These are phyloP conservation scores for Falco punctatus DNA, from an alignment of 2,113 vertebrate species.

Conservation along the genomic window DNA sequence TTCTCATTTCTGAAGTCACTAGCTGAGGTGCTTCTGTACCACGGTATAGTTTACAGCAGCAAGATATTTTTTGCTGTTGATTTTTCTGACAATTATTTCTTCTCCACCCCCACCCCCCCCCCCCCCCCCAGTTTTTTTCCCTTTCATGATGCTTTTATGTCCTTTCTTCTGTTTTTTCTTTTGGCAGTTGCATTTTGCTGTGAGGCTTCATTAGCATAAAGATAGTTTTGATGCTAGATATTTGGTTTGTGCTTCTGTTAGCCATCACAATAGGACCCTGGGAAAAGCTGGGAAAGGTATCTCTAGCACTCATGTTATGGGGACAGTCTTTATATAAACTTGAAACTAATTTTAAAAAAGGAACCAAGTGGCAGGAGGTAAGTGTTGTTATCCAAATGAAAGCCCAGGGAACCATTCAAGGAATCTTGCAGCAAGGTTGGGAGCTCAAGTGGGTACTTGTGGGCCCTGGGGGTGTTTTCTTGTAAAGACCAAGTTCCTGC, in stretches of 20 bases:
- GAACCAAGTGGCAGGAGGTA: not conserved
- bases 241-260: not conserved
- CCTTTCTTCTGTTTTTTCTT: not conserved
- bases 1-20: not conserved
- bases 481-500: not conserved
- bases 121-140: too few species aligned
- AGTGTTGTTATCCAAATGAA: not conserved
- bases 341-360: not conserved
- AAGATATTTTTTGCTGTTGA: not conserved
- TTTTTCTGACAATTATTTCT: not conserved
- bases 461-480: not conserved
- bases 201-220: not conserved
- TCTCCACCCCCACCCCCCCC: too few species aligned
- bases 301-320: not conserved
- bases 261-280: not conserved
- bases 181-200: not conserved
- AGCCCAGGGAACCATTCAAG: not conserved
- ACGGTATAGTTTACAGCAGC: not conserved
- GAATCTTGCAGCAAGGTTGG: fast-evolving
- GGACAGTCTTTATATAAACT: not conserved
- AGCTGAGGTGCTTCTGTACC: not conserved
- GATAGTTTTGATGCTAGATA: not conserved
- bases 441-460: not conserved
- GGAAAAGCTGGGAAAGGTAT: not conserved
- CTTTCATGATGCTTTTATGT: not conserved